Evolutionary conservation across 1,140 invertebrate genomes (phyloP), one percentile per base, ranked within the genome.

Genomic region (Anadara kagoshimensis): DNA sequence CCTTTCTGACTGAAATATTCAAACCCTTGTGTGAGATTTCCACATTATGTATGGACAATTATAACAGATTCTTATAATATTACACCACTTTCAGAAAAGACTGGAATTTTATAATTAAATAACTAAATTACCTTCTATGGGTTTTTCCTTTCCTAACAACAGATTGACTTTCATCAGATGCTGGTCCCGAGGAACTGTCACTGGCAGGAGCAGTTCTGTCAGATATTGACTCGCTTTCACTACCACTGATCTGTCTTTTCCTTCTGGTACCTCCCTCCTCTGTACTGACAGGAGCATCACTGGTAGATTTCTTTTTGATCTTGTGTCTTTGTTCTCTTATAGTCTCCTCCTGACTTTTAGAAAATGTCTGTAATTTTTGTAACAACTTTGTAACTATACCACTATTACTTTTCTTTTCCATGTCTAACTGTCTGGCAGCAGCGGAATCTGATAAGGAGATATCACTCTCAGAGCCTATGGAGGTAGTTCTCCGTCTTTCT

Each of bases 141-240:
- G 70, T 79, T 26, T 76, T 69, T 20, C 72, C 68, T 8, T 67
- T 63, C 45, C 65, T 69, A 29, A 57, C 62, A 16, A 53, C 44
- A 0, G 59, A 47, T 54, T 75, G 72, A 44, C 59, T 75, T 53
- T 83, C 82, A 65, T 83, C 82, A 20, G 82, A 83, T 51, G 81
- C 80, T 47, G 78, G 80, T 12, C 78, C 78, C 1, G 78, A 79
- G 3, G 76, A 78, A 47, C 75, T 81, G 58, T 83, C 82, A 69
- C 76, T 78, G 2, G 72, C 74, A 14, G 75, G 77, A 11, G 57
- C 44, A 43, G 43, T 41, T 58, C 53, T 71, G 18, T 67, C 64
- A 11, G 58, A 53, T 20, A 53, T 80, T 36, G 59, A 64, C 43
- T 84, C 82, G 26, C 66, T 72, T 45, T 83, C 81, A 59, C 78